Percentiles rank a stretch among this genome's conserved stretches.
These are phyloP conservation scores for Serrognathus titanus DNA, from an alignment of 2,888 invertebrate species.

Conservation along the genomic window DNA sequence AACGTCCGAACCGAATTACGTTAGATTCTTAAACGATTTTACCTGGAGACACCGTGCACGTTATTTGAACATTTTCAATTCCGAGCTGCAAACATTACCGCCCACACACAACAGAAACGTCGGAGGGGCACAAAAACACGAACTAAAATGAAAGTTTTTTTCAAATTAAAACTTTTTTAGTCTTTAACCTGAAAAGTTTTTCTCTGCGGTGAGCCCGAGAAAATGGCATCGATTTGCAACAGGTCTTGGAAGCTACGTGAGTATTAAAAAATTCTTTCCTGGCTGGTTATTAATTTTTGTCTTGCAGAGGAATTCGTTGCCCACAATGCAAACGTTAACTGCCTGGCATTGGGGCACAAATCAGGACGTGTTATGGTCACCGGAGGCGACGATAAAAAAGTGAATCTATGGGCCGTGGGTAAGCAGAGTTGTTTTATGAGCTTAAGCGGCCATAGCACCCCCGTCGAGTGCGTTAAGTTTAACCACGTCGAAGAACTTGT, in stretches of 20 bases:
- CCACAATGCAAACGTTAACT: constrained; percentile 83
- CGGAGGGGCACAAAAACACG: too few relatives aligned
- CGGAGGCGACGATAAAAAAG: constrained; percentile 95
- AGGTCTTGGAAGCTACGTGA: constrained; percentile 83
- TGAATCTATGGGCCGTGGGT: constrained; percentile 95
- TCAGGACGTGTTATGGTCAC: constrained; percentile 88
- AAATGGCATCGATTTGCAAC: constrained; percentile 51
- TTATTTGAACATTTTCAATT: too few relatives aligned
- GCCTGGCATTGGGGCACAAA: constrained; percentile 84
- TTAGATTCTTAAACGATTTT: constrained; percentile 19
- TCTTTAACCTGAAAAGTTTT: constrained; percentile 21
- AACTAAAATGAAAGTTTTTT: constrained; percentile 36
- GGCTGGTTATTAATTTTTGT: constrained; percentile 23
- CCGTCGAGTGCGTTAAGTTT: constrained; percentile 93
- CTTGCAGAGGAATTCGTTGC: constrained; percentile 82
- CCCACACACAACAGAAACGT: not conserved
- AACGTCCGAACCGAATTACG: constrained; percentile 26
- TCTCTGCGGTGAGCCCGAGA: constrained; percentile 18
- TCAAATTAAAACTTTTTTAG: constrained; percentile 37
- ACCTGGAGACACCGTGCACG: too few relatives aligned
- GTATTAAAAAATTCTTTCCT: constrained; percentile 42
- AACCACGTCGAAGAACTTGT: constrained; percentile 92
- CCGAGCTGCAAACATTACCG: too few relatives aligned
- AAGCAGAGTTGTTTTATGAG: constrained; percentile 95
- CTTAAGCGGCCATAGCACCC: constrained; percentile 88